phyloP scores from a whole-genome alignment of 2,113 vertebrate genomes.

The Galeopterus variegatus region DNA sequence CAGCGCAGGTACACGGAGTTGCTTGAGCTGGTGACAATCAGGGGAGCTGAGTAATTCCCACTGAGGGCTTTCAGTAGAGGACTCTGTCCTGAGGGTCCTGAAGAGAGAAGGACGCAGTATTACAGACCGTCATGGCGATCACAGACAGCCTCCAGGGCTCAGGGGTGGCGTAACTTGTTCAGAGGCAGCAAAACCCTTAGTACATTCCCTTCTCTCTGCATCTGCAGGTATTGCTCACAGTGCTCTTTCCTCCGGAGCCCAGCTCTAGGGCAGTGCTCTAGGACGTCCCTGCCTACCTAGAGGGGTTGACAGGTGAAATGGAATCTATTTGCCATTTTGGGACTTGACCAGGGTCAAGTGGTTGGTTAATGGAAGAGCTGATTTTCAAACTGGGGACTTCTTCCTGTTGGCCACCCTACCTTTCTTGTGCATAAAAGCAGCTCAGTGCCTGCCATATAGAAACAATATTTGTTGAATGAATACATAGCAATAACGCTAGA shows the following conservation, averaged over 20 bases:
- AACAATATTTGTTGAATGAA: not conserved
- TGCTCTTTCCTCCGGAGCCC: not conserved
- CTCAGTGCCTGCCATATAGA: not conserved
- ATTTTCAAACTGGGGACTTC: constrained; percentile 29
- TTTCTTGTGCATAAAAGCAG: not conserved
- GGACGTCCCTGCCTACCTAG: not conserved
- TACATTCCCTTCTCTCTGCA: not conserved
- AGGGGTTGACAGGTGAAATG: not conserved
- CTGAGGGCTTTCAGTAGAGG: constrained; percentile 96
- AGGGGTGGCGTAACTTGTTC: not conserved
- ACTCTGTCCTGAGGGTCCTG: constrained; percentile 97
- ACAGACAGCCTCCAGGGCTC: not conserved
- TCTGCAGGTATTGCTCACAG: not conserved
- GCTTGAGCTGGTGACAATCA: constrained; percentile 95
- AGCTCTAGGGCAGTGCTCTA: not conserved
- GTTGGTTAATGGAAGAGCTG: not conserved
- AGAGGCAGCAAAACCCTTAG: not conserved
- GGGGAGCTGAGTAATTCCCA: constrained; percentile 96
- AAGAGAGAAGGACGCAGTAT: not conserved
- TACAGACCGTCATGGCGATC: not conserved
- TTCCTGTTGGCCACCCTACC: not conserved
- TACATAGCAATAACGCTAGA: not conserved
- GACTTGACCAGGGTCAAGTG: constrained; percentile 5
- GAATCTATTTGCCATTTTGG: constrained; percentile 23
- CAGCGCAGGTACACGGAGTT: constrained; percentile 97